These are phyloP conservation scores for Eupithecia insigniata DNA, from an alignment of 2,888 invertebrate genomes.

Conservation along the genomic window DNA sequence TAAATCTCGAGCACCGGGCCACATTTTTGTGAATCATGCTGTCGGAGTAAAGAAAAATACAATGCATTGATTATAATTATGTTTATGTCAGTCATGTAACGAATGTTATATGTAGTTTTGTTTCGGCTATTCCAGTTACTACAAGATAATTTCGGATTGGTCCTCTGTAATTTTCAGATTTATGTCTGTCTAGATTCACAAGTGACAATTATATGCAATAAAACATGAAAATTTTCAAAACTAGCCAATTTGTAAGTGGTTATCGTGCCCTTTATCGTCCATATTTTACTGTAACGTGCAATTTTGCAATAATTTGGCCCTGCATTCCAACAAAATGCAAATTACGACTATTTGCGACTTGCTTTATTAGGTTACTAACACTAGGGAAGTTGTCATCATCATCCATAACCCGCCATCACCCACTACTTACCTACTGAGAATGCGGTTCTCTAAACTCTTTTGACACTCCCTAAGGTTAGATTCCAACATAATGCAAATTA, in stretches of 20 bases:
- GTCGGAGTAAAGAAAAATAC: background rate
- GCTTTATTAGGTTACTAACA: conserved; percentile 18
- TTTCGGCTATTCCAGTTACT: background rate
- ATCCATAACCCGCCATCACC: too few species aligned
- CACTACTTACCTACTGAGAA: too few species aligned
- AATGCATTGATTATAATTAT: background rate
- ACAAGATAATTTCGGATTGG: background rate
- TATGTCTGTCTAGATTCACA: conserved; percentile 9
- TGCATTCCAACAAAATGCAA: conserved; percentile 40
- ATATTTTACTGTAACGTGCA: conserved; percentile 38
- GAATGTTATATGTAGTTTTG: background rate
- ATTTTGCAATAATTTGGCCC: conserved; percentile 42
- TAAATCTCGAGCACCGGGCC: background rate
- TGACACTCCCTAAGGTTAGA: too few species aligned
- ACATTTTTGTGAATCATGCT: background rate
- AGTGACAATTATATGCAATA: conserved; percentile 55
- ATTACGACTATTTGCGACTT: conserved; percentile 31
- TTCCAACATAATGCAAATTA: conserved; percentile 42
- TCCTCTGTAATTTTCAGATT: conserved; percentile 3
- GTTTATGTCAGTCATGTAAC: background rate
- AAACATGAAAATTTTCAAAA: conserved; percentile 50
- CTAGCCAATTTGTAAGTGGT: conserved; percentile 46
- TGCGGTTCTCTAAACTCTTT: background rate
- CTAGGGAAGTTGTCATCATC: background rate
- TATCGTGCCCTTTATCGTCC: conserved; percentile 48